Evolutionary conservation across 2,797 vertebrate species (phyloP).

Genomic region (Sebastes iracundus): DNA sequence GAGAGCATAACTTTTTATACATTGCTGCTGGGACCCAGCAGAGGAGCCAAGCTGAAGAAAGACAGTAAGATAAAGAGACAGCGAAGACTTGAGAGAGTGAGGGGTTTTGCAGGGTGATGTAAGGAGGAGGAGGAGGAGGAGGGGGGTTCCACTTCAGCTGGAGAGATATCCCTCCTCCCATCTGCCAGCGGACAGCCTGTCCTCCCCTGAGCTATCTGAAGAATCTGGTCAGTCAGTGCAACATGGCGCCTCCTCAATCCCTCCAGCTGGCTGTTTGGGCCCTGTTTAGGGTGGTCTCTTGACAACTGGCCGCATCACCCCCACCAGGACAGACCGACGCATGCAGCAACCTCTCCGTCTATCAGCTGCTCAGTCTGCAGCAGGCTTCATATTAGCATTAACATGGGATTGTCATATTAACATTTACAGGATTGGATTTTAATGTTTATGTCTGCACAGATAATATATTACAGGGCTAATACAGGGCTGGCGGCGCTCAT

Average conservation of each 20-base stretch:
- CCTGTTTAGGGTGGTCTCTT: slow-evolving; percentile 82
- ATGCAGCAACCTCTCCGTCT: slow-evolving; percentile 22
- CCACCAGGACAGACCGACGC: slow-evolving; percentile 26
- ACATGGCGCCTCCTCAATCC: slow-evolving; percentile 77
- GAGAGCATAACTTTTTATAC: slow-evolving; percentile 49
- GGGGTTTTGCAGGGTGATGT: slow-evolving; percentile 56
- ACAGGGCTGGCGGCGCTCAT: slow-evolving; percentile 8
- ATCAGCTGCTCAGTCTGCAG: slow-evolving; percentile 49
- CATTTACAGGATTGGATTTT: slow-evolving; percentile 46
- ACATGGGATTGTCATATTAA: slow-evolving; percentile 70
- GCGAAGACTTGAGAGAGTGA: slow-evolving; percentile 31
- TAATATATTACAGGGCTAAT: slow-evolving; percentile 32
- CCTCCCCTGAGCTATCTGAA: slow-evolving; percentile 82
- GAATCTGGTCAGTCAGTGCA: slow-evolving; percentile 82
- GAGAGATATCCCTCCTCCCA: slow-evolving; percentile 66
- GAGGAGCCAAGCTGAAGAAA: slow-evolving; percentile 37
- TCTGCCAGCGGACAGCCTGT: slow-evolving; percentile 71
- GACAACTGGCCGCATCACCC: slow-evolving; percentile 79
- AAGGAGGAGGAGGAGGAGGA: slow-evolving; percentile 11
- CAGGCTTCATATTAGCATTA: slow-evolving; percentile 47
- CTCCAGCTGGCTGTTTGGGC: slow-evolving; percentile 83
- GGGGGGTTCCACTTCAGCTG: slow-evolving; percentile 36
- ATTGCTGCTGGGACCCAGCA: slow-evolving; percentile 15
- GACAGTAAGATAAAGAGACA: slow-evolving; percentile 45
- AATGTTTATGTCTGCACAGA: slow-evolving; percentile 58